phyloP scores from a whole-genome alignment of 2,113 vertebrate species.

The Corydoras sp. region DNA sequence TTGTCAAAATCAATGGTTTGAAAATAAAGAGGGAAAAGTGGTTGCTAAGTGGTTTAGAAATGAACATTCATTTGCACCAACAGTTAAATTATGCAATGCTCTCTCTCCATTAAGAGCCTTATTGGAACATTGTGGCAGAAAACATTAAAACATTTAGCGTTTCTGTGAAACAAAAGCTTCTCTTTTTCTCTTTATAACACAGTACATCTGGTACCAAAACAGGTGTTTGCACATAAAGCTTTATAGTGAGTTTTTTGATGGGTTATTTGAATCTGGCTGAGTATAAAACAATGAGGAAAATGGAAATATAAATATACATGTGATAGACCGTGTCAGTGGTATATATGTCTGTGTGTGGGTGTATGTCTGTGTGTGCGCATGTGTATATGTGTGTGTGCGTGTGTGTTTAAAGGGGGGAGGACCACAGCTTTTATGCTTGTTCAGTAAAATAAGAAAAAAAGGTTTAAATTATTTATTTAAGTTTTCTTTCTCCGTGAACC shows the following conservation, averaged over 20 bases:
- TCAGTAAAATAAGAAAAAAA: too few species aligned
- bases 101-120: constrained; percentile 46
- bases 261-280: not conserved
- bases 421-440: too few species aligned
- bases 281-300: too few species aligned
- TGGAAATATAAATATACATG: too few species aligned
- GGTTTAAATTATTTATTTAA: too few species aligned
- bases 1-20: constrained; percentile 47
- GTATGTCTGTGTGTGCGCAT: constrained; percentile 6
- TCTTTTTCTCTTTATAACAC: not conserved
- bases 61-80: constrained; percentile 55
- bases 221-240: constrained; percentile 3
- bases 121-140: constrained; percentile 38
- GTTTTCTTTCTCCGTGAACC: too few species aligned
- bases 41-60: constrained; percentile 47
- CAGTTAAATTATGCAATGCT: constrained; percentile 53
- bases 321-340: too few species aligned
- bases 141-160: not conserved
- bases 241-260: constrained; percentile 8
- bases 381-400: not conserved
- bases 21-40: constrained; percentile 28
- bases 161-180: too few species aligned
- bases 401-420: not conserved
- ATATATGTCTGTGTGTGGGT: not conserved
- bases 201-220: constrained; percentile 16